A percentile compares a stretch with the other conserved stretches of the same genome.
These are phyloP conservation scores for Pheosia tremula DNA, from an alignment of 2,888 invertebrate genomes.

Conservation along the genomic window DNA sequence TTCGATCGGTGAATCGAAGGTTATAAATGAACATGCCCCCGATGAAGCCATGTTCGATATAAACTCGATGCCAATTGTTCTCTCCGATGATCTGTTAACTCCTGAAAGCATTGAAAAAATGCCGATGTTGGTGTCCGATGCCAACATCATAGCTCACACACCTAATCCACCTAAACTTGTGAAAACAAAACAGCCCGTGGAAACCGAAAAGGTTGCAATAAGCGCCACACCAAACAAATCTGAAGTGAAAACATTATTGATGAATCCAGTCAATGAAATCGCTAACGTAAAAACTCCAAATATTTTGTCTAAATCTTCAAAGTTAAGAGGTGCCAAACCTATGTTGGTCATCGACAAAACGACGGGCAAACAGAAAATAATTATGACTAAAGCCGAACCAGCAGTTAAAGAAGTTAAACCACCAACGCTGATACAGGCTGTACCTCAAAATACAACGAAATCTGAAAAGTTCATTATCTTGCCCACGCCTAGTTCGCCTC, in stretches of 20 bases:
- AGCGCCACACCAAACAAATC: slow-evolving; percentile 56
- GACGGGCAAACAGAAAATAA: slow-evolving; percentile 77
- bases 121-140: slow-evolving; percentile 85
- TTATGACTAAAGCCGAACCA: slow-evolving; percentile 72
- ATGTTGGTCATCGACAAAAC: slow-evolving; percentile 77
- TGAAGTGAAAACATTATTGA: slow-evolving; percentile 70
- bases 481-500: slow-evolving; percentile 64
- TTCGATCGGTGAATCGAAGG: slow-evolving; percentile 55
- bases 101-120: slow-evolving; percentile 88
- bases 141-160: slow-evolving; percentile 65
- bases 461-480: slow-evolving; percentile 76
- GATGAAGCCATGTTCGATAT: slow-evolving; percentile 87
- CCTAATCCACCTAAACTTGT: slow-evolving; percentile 61
- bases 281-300: slow-evolving; percentile 75
- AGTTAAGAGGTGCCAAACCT: slow-evolving; percentile 74
- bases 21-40: slow-evolving; percentile 36
- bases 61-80: slow-evolving; percentile 90
- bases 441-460: slow-evolving; percentile 56
- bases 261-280: slow-evolving; percentile 65
- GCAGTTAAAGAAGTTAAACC: slow-evolving; percentile 67
- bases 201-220: slow-evolving; percentile 62
- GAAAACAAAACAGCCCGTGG: slow-evolving; percentile 60
- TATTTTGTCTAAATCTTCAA: slow-evolving; percentile 78
- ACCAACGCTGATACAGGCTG: slow-evolving; percentile 57
- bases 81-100: slow-evolving; percentile 88